A percentile compares a stretch with the other conserved stretches of the same genome.
phyloP scores from a whole-genome alignment of 2,888 invertebrate species.

The Phortica magna region DNA sequence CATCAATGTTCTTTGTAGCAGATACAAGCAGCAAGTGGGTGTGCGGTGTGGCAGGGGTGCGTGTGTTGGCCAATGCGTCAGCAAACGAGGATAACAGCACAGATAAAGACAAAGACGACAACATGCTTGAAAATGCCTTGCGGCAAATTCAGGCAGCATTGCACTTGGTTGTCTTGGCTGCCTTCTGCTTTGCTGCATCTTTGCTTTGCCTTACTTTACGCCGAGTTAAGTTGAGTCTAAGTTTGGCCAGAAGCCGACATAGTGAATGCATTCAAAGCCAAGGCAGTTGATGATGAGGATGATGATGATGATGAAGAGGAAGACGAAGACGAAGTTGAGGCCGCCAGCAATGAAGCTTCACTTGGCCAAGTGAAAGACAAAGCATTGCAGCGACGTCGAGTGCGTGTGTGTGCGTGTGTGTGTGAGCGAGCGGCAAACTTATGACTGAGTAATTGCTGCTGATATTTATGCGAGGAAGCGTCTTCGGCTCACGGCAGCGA shows the following conservation, averaged over 20 bases:
- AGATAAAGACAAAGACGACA: not conserved
- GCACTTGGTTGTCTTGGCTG: not conserved
- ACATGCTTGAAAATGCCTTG: conserved; percentile 49
- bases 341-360: not conserved
- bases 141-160: conserved; percentile 49
- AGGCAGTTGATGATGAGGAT: not conserved
- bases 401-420: conserved; percentile 14
- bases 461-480: conserved; percentile 77
- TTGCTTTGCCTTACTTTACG: conserved; percentile 35
- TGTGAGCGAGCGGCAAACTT: conserved; percentile 71
- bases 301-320: not conserved
- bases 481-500: conserved; percentile 61
- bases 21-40: too few relatives aligned
- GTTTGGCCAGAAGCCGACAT: not conserved
- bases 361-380: not conserved
- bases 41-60: too few relatives aligned
- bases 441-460: conserved; percentile 77
- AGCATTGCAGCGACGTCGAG: conserved; percentile 49
- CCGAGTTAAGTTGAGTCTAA: not conserved
- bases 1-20: not conserved
- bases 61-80: conserved; percentile 25
- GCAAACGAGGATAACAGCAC: conserved; percentile 17
- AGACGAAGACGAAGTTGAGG: conserved; percentile 5
- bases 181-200: conserved; percentile 48
- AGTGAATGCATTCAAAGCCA: not conserved